These are phyloP conservation scores for Halichoerus grypus DNA, from an alignment of 2,113 vertebrate genomes.

Conservation along the genomic window DNA sequence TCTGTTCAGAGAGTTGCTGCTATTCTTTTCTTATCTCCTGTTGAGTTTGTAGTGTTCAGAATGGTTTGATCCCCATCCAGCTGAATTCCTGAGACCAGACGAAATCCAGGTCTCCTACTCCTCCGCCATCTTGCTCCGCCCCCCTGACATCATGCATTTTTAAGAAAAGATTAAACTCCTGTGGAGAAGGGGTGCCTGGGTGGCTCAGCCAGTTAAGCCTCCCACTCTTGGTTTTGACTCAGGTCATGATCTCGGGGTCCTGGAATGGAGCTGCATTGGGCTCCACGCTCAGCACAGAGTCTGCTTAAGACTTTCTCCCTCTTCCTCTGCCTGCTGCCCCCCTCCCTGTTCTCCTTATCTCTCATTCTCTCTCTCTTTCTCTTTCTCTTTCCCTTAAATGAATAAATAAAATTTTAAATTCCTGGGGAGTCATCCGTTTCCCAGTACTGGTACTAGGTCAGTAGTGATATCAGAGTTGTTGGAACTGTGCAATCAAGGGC, in stretches of 20 bases:
- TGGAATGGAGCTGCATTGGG: neutral
- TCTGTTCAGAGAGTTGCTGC: no score
- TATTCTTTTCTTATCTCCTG: no score
- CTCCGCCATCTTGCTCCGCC: no score
- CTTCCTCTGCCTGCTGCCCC: no score
- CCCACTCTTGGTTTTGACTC: neutral
- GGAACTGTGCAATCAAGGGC: neutral
- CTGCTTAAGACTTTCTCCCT: neutral
- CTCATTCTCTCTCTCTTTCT: neutral
- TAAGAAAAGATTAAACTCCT: neutral
- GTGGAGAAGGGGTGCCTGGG: neutral
- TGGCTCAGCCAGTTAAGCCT: neutral
- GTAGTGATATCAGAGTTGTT: neutral
- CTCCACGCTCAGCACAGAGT: neutral
- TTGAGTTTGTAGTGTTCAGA: no score
- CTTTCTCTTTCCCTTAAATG: neutral
- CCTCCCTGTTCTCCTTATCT: no score
- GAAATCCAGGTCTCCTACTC: no score
- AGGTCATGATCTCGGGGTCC: neutral
- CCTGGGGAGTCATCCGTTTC: neutral
- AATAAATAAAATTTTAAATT: neutral
- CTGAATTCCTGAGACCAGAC: no score
- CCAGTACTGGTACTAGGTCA: neutral
- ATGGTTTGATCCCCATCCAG: no score
- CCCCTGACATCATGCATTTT: neutral